Base-by-base conservation (phyloP, 2,113 vertebrate genomes). In the Zapornia atra region DNA sequence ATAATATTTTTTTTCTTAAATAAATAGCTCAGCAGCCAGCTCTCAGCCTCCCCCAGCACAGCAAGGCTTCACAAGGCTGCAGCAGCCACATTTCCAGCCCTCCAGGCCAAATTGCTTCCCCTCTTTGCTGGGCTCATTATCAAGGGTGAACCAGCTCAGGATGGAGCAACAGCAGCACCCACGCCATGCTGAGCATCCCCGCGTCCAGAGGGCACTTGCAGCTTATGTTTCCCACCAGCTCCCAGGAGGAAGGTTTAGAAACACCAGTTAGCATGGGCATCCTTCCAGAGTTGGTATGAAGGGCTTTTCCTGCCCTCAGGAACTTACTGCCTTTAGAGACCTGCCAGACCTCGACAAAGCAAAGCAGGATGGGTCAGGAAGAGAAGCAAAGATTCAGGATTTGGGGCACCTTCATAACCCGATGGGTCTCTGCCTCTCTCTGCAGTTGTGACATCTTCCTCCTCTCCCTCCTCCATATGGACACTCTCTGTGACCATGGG, bases 1-100 rank as follows among this genome's bases (percentile, higher is more conserved):
- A 97, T 97, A 97, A 97, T 97, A 97, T 97, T 97, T 97, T 97
- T 94, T 94, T 97, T 97, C 97, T 95, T 97, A 96, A 97, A 97
- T 93, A 97, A 97, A 97, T 97, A 97, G 54, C 57, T 82, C 91
- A 75, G 71, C 82, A 48, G 89, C 65, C 79, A 88, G 70, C 95
- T 88, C 86, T 73, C 89, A 91, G 57, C 79, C 46, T 93, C 65
- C 81, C 29, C 69, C 57, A 0, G 69, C 72, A 86, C 38, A 70
- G 81, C 31, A 80, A 86, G 56, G 84, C 34, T 90, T 81, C 63
- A 38, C 0, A n/a, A n/a, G n/a, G 0, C 56, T 76, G 81, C 70
- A 97, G 73, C 83, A 86, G 69, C 57, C 14, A 1, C 90, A 69
- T 82, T 96, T 95, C 91, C 93, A 97, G 91, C 86, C 93, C 69